Percentiles rank a stretch among this genome's conserved stretches.
Evolutionary conservation across 1,140 invertebrate genomes (phyloP).

Genomic region (Meloidogyne floridensis): DNA sequence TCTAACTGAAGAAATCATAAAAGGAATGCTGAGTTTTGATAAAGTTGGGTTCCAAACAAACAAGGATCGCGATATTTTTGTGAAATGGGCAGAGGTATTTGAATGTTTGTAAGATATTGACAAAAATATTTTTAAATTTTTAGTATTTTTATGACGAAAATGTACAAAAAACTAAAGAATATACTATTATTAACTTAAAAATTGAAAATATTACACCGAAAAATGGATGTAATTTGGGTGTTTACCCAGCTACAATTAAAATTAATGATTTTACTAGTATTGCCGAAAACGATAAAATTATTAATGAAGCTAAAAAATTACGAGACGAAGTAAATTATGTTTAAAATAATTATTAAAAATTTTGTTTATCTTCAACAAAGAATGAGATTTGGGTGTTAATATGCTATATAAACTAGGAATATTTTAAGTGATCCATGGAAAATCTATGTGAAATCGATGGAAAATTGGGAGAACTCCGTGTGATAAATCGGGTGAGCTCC

Average conservation of each 20-base stretch:
- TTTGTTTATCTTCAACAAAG: no score
- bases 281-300: constrained; percentile 49
- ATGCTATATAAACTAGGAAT: no score
- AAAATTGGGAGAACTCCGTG: no score
- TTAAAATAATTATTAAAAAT: not conserved
- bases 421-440: no score
- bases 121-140: not conserved
- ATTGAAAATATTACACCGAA: constrained; percentile 60
- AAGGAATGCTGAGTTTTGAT: constrained; percentile 61
- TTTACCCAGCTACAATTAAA: constrained; percentile 64
- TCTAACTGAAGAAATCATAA: constrained; percentile 53
- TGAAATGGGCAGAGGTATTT: constrained; percentile 49
- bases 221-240: constrained; percentile 61
- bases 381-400: no score
- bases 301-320: constrained; percentile 55
- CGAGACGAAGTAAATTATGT: constrained; percentile 43
- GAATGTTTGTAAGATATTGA: not conserved
- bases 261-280: constrained; percentile 64
- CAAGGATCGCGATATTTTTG: constrained; percentile 58
- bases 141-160: constrained; percentile 38
- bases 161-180: constrained; percentile 45
- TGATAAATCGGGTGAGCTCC: no score
- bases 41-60: constrained; percentile 66
- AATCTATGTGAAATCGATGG: no score
- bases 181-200: constrained; percentile 60